Conservation (phyloP, 2,888 invertebrate genomes). For the Phorcus lineatus region DNA sequence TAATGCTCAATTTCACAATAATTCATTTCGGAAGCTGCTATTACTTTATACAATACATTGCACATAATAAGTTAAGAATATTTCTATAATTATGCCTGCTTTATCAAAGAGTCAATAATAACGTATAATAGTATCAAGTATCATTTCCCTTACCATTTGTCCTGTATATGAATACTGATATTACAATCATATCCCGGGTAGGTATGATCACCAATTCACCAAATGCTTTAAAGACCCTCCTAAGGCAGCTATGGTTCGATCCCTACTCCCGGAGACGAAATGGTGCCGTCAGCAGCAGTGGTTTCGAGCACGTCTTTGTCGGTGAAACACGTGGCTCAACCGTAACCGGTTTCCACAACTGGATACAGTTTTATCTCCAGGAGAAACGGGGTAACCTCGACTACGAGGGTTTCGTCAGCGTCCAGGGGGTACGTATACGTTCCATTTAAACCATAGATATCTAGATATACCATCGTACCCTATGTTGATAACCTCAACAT, state of each 20-base stretch:
- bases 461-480: no score
- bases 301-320: conserved; percentile 93
- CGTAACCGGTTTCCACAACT: conserved; percentile 91
- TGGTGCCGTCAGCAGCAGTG: conserved; percentile 86
- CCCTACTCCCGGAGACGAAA: conserved; percentile 82
- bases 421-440: conserved; percentile 1
- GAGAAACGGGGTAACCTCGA: conserved; percentile 77
- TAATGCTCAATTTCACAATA: no score
- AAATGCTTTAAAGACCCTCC: conserved; percentile 67
- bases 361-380: conserved; percentile 89
- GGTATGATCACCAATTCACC: conserved; percentile 29
- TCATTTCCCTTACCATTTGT: no score
- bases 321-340: conserved; percentile 81
- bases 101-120: no score
- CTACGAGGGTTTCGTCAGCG: conserved; percentile 52
- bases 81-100: no score
- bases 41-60: no score
- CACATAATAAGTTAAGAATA: no score
- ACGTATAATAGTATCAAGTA: no score
- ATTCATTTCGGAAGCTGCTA: no score
- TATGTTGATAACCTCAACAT: no score
- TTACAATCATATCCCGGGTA: conserved; percentile 6
- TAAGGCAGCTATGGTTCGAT: conserved; percentile 78
- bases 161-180: no score
- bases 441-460: no score